Percentiles rank a stretch among this genome's conserved stretches.
Conservation (phyloP, 2,888 invertebrate species). For the Apotomis turbidana region DNA sequence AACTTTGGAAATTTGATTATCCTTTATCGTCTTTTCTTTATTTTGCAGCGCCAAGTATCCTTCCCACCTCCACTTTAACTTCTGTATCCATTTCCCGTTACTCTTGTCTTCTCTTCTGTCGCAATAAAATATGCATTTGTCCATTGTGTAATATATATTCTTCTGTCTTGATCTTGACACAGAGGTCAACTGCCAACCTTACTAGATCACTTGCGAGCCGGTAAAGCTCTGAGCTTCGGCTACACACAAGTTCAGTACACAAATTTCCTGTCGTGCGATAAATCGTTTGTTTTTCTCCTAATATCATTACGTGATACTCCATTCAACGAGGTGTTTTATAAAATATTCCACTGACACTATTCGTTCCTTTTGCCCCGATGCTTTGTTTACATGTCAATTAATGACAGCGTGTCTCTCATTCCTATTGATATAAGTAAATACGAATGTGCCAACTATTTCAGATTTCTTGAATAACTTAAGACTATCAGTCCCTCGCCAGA, state of each 20-base stretch:
- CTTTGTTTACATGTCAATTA: too few species aligned
- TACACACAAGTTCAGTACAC: too few species aligned
- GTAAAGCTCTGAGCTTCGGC: neutral
- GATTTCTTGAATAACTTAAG: too few species aligned
- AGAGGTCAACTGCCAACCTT: neutral
- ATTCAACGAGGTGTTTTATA: neutral
- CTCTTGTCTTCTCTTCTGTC: conserved; percentile 7
- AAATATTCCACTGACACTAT: neutral
- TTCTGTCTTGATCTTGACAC: neutral
- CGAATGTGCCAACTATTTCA: too few species aligned
- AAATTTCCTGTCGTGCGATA: neutral
- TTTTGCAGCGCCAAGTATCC: conserved; percentile 4
- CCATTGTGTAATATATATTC: neutral
- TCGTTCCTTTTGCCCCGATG: too few species aligned
- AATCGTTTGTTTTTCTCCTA: conserved; percentile 1
- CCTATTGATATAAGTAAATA: too few species aligned
- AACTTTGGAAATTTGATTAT: too few species aligned
- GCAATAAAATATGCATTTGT: neutral
- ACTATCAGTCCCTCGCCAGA: too few species aligned
- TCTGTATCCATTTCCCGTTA: conserved; percentile 7
- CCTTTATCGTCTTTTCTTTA: neutral
- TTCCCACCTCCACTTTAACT: neutral
- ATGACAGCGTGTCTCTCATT: too few species aligned
- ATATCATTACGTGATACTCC: conserved; percentile 4
- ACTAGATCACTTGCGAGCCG: neutral